Evolutionary conservation across 1,140 invertebrate species (phyloP).

Genomic region (Trinorchestia longiramus): DNA sequence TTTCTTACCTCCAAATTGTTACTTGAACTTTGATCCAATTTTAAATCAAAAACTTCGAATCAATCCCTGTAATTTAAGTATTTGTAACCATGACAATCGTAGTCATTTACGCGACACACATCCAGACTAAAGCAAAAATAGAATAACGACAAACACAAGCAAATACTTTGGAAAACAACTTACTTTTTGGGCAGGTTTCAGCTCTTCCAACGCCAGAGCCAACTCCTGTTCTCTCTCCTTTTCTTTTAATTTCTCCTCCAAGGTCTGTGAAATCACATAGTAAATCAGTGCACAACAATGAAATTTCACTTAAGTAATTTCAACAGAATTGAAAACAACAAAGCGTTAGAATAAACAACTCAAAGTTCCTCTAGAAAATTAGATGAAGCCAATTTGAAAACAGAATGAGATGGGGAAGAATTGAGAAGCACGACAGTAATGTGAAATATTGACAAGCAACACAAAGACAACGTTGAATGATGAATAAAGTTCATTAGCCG

Average conservation of each 20-base stretch:
- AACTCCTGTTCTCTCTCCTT: constrained; percentile 47
- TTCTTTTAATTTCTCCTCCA: constrained; percentile 7
- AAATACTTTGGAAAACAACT: neutral
- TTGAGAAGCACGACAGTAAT: neutral
- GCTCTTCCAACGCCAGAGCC: constrained; percentile 18
- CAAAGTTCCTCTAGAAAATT: neutral
- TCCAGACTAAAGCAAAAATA: too few species aligned
- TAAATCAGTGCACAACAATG: neutral
- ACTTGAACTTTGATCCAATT: too few species aligned
- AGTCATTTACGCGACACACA: too few species aligned
- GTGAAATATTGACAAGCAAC: neutral
- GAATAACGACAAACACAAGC: too few species aligned
- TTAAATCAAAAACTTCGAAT: too few species aligned
- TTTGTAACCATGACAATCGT: too few species aligned
- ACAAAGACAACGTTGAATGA: neutral
- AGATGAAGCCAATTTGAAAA: neutral
- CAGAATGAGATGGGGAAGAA: neutral
- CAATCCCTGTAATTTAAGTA: too few species aligned
- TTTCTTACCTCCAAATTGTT: too few species aligned
- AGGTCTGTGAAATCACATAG: neutral
- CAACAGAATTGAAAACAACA: neutral
- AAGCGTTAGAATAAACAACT: neutral
- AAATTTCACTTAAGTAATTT: neutral
- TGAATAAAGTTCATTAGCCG: neutral
- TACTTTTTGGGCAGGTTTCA: constrained; percentile 42